phyloP scores from a whole-genome alignment of 2,888 invertebrate species.

The Acrobasis consociella region DNA sequence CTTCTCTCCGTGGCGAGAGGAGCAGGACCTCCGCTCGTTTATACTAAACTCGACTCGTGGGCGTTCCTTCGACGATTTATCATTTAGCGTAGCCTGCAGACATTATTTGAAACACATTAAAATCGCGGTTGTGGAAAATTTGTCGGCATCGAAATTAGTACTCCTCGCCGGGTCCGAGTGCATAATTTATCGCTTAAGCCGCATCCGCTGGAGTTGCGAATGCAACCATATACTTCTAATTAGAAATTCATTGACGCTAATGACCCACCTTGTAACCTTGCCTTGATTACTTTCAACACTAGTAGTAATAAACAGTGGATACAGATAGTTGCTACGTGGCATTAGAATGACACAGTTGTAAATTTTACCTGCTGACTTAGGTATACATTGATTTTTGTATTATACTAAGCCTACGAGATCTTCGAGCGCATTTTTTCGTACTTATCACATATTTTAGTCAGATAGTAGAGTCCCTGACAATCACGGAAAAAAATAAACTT shows the following conservation, averaged over 20 bases:
- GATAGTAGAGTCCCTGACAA: too few relatives aligned
- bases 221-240: slow-evolving; percentile 70
- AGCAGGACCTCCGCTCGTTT: slow-evolving; percentile 66
- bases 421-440: too few relatives aligned
- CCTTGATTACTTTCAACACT: slow-evolving; percentile 10
- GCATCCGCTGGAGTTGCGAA: slow-evolving; percentile 68
- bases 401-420: too few relatives aligned
- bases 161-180: slow-evolving; percentile 69
- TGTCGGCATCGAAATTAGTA: slow-evolving; percentile 82
- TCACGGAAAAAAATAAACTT: too few relatives aligned
- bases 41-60: slow-evolving; percentile 71
- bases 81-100: slow-evolving; percentile 82
- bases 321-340: not conserved
- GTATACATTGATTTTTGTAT: too few relatives aligned
- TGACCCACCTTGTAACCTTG: slow-evolving; percentile 42
- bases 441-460: too few relatives aligned
- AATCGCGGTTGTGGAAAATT: slow-evolving; percentile 80
- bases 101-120: slow-evolving; percentile 82
- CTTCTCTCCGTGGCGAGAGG: slow-evolving; percentile 51
- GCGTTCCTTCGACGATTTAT: slow-evolving; percentile 80
- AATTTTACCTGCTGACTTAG: too few relatives aligned
- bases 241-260: slow-evolving; percentile 70
- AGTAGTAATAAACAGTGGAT: not conserved
- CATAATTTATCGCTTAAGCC: slow-evolving; percentile 78
- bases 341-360: not conserved